Conservation (phyloP, 1,140 invertebrate genomes). For the Eubasilissa regina region DNA sequence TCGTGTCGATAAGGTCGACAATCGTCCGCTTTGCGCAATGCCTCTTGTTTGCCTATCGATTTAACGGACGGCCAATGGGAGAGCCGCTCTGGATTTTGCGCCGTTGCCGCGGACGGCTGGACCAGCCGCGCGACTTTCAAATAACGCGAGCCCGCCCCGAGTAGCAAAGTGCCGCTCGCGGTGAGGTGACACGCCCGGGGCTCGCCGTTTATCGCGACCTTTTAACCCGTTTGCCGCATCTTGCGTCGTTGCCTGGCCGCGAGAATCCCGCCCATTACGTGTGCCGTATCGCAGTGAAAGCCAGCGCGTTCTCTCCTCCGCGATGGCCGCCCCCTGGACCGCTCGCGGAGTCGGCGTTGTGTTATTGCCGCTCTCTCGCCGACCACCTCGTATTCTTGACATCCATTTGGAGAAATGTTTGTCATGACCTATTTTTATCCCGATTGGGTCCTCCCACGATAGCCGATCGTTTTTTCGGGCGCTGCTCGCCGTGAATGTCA, state of each 20-base stretch:
- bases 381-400: neutral
- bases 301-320: neutral
- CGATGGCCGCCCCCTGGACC: constrained; percentile 1
- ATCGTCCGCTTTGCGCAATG: constrained; percentile 46
- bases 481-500: neutral
- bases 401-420: neutral
- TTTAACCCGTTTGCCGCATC: neutral
- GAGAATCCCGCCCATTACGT: constrained; percentile 26
- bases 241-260: neutral
- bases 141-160: neutral
- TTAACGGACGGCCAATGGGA: constrained; percentile 71
- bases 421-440: constrained; percentile 27
- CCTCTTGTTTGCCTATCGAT: constrained; percentile 71
- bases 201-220: neutral
- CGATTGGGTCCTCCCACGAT: constrained; percentile 16
- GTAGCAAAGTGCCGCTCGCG: too few relatives aligned
- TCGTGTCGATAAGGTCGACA: constrained; percentile 47
- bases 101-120: constrained; percentile 63
- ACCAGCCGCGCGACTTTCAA: constrained; percentile 13
- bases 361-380: neutral
- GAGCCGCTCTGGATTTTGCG: constrained; percentile 64
- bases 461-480: constrained; percentile 4
- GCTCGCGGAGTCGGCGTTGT: neutral
- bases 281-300: constrained; percentile 17
- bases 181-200: neutral